phyloP scores from a whole-genome alignment of 1,140 invertebrate genomes.

The Subanguina moxae region DNA sequence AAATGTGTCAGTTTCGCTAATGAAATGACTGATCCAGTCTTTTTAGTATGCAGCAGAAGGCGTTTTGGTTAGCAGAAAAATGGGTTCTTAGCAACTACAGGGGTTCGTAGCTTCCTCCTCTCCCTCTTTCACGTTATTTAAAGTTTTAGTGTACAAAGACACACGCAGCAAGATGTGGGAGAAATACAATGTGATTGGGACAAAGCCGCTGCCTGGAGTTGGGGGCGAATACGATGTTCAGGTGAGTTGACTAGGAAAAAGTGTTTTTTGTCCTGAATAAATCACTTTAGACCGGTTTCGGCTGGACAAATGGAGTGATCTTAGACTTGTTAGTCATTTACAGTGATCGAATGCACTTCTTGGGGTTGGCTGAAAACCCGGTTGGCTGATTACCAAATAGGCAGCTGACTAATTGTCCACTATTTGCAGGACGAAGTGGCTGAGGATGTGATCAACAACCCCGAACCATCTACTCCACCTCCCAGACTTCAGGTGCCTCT shows the following conservation, averaged over 20 bases:
- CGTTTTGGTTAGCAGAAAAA: conserved; percentile 71
- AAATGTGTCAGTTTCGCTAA: no score
- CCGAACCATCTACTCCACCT: no score
- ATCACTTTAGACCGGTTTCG: conserved; percentile 74
- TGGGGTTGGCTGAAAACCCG: conserved; percentile 21
- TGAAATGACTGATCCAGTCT: no score
- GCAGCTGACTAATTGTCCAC: no score
- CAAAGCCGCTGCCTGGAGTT: conserved; percentile 64
- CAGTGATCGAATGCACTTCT: conserved; percentile 48
- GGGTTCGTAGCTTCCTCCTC: background rate
- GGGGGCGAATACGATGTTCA: conserved; percentile 82
- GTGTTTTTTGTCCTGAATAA: no score
- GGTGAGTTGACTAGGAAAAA: conserved; percentile 1
- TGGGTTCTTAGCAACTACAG: conserved; percentile 79
- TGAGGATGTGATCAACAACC: no score
- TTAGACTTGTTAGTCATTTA: conserved; percentile 52
- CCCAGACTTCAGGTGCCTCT: no score
- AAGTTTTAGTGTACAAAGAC: conserved; percentile 65
- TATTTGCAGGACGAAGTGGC: no score
- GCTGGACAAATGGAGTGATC: conserved; percentile 65
- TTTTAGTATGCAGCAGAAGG: conserved; percentile 66
- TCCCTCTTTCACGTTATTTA: no score
- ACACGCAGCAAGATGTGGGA: conserved; percentile 64
- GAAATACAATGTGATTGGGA: conserved; percentile 49
- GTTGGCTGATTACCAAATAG: background rate